Evolutionary conservation across 2,888 invertebrate genomes (phyloP).

Genomic region (Melinaea marsaeus): DNA sequence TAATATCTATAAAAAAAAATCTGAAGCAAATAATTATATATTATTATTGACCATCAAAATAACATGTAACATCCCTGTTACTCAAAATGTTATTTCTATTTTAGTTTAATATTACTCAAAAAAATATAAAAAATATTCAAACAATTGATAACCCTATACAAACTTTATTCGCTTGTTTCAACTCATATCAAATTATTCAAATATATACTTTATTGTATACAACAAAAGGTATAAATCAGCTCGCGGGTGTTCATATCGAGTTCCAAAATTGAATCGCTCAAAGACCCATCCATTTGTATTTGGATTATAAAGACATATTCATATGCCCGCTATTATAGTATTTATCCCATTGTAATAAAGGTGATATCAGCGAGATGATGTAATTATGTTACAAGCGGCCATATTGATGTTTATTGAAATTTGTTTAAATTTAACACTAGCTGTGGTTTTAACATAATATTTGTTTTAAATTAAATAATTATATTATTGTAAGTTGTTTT

Average conservation of each 20-base stretch:
- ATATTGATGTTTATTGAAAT: slow-evolving; percentile 23
- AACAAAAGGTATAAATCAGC: slow-evolving; percentile 20
- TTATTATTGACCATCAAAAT: no score
- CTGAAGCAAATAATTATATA: no score
- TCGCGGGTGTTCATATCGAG: slow-evolving; percentile 25
- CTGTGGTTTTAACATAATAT: slow-evolving; percentile 5
- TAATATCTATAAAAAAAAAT: background rate
- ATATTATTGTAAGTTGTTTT: no score
- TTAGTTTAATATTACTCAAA: slow-evolving; percentile 14
- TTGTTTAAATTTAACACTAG: slow-evolving; percentile 14
- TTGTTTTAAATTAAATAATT: no score
- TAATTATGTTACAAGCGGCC: slow-evolving; percentile 8
- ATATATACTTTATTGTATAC: slow-evolving; percentile 23
- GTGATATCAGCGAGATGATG: slow-evolving; percentile 6
- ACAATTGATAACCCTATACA: slow-evolving; percentile 52
- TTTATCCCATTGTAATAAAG: background rate
- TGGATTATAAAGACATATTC: slow-evolving; percentile 35
- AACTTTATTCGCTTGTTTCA: slow-evolving; percentile 35
- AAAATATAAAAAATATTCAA: slow-evolving; percentile 39
- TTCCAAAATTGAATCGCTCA: slow-evolving; percentile 39
- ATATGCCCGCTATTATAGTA: slow-evolving; percentile 17
- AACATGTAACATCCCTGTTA: no score
- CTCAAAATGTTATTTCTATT: no score
- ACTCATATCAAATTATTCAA: slow-evolving; percentile 13
- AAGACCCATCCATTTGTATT: slow-evolving; percentile 41